A percentile compares a stretch with the other conserved stretches of the same genome.
Evolutionary conservation across 2,888 invertebrate species (phyloP).

Genomic region (Brenthis ino): DNA sequence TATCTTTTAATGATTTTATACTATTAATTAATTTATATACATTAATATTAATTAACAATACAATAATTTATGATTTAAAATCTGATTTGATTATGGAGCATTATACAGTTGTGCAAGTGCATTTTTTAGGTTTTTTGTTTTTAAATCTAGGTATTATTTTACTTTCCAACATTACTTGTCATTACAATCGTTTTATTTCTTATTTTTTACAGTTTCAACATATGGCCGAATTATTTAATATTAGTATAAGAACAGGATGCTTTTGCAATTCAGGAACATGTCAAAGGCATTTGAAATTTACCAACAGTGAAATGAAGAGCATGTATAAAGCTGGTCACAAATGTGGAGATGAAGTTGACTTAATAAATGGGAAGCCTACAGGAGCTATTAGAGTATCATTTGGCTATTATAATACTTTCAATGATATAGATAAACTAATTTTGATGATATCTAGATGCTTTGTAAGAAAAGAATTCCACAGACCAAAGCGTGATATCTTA

Average conservation of each 20-base stretch:
- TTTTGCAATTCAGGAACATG: slow-evolving; percentile 99
- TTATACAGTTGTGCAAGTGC: too few relatives aligned
- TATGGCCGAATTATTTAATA: slow-evolving; percentile 92
- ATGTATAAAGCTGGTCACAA: slow-evolving; percentile 94
- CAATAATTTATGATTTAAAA: too few relatives aligned
- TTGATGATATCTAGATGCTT: slow-evolving; percentile 90
- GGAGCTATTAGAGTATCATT: slow-evolving; percentile 96
- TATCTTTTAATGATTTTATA: too few relatives aligned
- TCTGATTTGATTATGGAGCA: too few relatives aligned
- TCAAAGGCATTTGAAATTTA: slow-evolving; percentile 88
- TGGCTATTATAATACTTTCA: slow-evolving; percentile 91
- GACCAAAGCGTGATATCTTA: slow-evolving; percentile 57
- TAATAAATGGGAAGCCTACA: slow-evolving; percentile 93
- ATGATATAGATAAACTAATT: slow-evolving; percentile 88
- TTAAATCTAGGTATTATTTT: neutral
- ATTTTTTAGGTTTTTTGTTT: too few relatives aligned
- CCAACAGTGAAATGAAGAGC: slow-evolving; percentile 86
- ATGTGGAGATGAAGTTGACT: slow-evolving; percentile 94
- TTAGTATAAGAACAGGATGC: slow-evolving; percentile 95
- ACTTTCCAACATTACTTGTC: neutral
- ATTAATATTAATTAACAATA: too few relatives aligned
- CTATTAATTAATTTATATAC: too few relatives aligned
- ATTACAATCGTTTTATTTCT: slow-evolving; percentile 3
- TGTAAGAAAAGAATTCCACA: slow-evolving; percentile 63
- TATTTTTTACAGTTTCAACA: slow-evolving; percentile 86